Evolutionary conservation across 1,140 invertebrate genomes (phyloP), one percentile per base, ranked within the genome.

Genomic region (Semibalanus balanoides): DNA sequence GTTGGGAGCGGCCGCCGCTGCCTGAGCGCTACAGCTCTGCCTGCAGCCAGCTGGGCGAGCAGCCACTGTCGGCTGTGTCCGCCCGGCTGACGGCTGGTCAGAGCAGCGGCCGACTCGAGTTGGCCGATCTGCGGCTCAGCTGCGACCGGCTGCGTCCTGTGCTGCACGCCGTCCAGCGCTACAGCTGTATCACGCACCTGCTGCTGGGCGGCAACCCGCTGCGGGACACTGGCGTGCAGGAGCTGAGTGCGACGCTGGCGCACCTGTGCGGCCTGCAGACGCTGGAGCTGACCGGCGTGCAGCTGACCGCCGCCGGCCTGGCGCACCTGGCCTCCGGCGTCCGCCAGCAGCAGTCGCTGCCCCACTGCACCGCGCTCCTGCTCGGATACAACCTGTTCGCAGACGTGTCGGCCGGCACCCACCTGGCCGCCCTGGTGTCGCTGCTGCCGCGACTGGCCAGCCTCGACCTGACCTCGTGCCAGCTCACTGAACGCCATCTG

Each of bases 391-490:
- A 72, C 70, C n/a, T 72, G 28, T 29, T 72, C 25, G n/a, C n/a
- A n/a, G n/a, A 28, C 29, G n/a, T 28, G 0, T 28, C n/a, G 28
- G 22, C 28, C n/a, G 70, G n/a, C 3, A 27, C 3, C 70, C 70
- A 30, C 70, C 29, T 72, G n/a, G 70, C 70, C 28, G n/a, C 70
- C 19, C 70, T 72, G 29, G 25, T 72, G 70, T 28, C 70, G 3
- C 0, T 1, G 19, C 70, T 72, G 70, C 22, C 70, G 11, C n/a
- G 70, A 14, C 70, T 72, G 70, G 11, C n/a, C 28, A 11, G 70
- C n/a, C 70, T 72, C n/a, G 70, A 72, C 29, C n/a, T 72, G n/a
- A 30, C 70, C 70, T 72, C 70, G 70, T 72, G 70, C 19, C 70
- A 72, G 70, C 70, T 72, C 19, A 72, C n/a, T 3, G 70, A 72